Evolutionary conservation across 2,888 invertebrate genomes (phyloP), one percentile per base, ranked within the genome.

Genomic region (Callosobruchus maculatus): DNA sequence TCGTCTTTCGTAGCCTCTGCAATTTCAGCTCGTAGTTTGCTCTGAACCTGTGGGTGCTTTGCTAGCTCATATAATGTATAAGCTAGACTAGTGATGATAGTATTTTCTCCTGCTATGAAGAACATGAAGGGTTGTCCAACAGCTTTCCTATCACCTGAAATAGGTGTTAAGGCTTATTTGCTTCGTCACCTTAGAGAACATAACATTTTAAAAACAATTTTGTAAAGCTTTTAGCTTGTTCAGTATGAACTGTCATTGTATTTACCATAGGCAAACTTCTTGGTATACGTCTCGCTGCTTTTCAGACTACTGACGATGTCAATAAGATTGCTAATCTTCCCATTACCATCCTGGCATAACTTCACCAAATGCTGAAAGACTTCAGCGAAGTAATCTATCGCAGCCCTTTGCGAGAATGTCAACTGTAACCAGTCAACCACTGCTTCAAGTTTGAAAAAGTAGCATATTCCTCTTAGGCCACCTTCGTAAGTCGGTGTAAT

Each of bases 41-140:
- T 21, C 21, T 71, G 71, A n/a, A 67, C 67, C 20, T 67, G 67
- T 1, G 67, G 71, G 20, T 71, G 22, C 67, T 67, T 20, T 0
- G 66, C 67, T 67, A 71, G 21, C 30, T 71, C 71, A 20, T 71
- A 71, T 20, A 71, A 67, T 4, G 71, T 26, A 13, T 67, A 71
- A 22, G 22, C 67, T 30, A 71, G 20, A 20, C 67, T 30, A 13
- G 67, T 21, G 1, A 85, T 85, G 13, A 67, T 18, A 9, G 71
- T 71, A 9, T 67, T 67, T 21, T 66, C 21, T 18, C 71, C 71
- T 3, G 71, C 71, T 2, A 71, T 30, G 67, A 71, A 71, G 21
- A 71, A 71, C 67, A 71, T n/a, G 26, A 71, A 71, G 0, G 30
- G 26, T 21, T 71, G 71, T 18, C 26, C 71, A 67, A 71, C 21